Base-by-base conservation (phyloP, 2,888 invertebrate genomes). In the Harpalus rufipes region DNA sequence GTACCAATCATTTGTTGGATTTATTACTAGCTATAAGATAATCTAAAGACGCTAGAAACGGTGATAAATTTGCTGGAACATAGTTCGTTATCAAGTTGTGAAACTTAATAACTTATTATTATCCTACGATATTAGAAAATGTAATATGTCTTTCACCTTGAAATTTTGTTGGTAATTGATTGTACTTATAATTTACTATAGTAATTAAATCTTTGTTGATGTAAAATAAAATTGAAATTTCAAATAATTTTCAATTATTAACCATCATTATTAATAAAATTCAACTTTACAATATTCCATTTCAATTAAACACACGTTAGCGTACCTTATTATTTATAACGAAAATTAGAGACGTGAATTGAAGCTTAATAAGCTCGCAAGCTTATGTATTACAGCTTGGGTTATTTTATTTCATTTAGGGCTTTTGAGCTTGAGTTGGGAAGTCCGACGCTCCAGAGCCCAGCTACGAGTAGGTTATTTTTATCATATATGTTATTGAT, bases 401-500 rank as follows among this genome's bases (percentile, higher is more conserved):
- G 44, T 51, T 51, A 51, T 51, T 51, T 51, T 51, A 51, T 51
- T 51, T 7, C 44, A 51, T 51, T 51, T 51, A 12, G 44, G 44
- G 32, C 32, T 51, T 10, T 51, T 12, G 44, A 51, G 44, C 10
- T 51, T 51, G 44, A 51, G 44, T 51, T 12, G 12, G 44, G 12
- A 51, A 3, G 8, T 51, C 44, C 44, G 44, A 51, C 44, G 44
- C 12, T 51, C 10, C 10, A 8, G 10, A 12, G 16, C 14, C 16
- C 7, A 59, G 16, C 59, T 16, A 32, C 32, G 32, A 4, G 32
- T 32, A 16, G 59, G 59, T 16, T 59, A 59, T 59, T 59, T 59
- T 59, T 59, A 59, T 59, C 59, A 59, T 59, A 59, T 59, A 18
- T 59, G 16, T 59, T 59, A 59, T 59, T 59, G 59, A 59, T 59